Evolutionary conservation across 2,113 vertebrate species (phyloP).

Genomic region (Coptodon rendalli): DNA sequence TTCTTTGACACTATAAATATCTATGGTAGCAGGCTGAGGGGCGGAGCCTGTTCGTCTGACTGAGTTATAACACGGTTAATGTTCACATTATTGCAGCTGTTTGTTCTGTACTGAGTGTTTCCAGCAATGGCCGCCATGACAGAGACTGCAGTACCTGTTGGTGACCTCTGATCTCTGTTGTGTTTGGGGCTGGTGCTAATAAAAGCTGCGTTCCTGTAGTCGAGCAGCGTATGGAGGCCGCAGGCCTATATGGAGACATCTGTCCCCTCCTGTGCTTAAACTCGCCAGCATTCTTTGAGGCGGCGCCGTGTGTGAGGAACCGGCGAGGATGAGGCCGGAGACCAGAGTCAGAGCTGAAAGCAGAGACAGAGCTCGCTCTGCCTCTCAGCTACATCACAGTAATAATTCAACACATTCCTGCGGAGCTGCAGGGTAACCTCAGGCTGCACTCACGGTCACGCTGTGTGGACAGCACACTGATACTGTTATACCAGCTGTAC

Average conservation of each 20-base stretch:
- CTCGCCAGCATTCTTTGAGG: background rate
- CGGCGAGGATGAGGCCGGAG: background rate
- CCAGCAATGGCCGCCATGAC: background rate
- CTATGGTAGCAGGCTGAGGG: background rate
- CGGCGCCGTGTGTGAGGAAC: background rate
- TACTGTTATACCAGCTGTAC: background rate
- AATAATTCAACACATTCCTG: background rate
- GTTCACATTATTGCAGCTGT: background rate
- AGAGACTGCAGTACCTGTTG: background rate
- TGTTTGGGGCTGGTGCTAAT: background rate
- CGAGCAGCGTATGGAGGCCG: fast-evolving
- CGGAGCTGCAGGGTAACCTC: background rate
- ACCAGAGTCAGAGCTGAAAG: background rate
- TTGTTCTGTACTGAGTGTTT: background rate
- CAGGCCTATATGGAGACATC: background rate
- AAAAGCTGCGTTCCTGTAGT: background rate
- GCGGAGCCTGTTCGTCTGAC: background rate
- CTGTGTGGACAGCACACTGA: background rate
- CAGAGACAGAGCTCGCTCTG: background rate
- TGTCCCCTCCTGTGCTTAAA: background rate
- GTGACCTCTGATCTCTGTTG: background rate
- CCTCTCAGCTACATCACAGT: background rate
- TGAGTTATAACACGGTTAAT: background rate
- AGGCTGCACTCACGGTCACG: background rate
- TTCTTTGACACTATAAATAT: background rate